These are phyloP conservation scores for Harpagifer antarcticus DNA, from an alignment of 2,797 vertebrate genomes.

Conservation along the genomic window DNA sequence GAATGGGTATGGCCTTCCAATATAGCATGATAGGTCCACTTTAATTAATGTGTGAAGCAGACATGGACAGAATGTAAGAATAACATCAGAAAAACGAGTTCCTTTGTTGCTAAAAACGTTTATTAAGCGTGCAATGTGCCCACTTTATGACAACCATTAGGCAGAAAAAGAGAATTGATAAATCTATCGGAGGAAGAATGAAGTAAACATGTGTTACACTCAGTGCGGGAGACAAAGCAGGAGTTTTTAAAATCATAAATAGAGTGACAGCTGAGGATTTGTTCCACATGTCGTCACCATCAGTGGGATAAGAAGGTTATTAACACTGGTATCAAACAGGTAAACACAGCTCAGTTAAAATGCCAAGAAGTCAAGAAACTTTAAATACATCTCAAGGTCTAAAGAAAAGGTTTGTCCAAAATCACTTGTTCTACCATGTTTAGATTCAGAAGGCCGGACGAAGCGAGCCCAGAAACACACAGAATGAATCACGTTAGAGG, in stretches of 20 bases:
- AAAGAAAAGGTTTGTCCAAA: not conserved
- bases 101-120: constrained; percentile 48
- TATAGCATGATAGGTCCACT: too few relatives aligned
- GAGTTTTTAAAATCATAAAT: not conserved
- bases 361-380: not conserved
- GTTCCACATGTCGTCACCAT: not conserved
- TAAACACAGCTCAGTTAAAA: not conserved
- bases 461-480: not conserved
- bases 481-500: not conserved
- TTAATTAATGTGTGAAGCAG: not conserved
- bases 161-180: constrained; percentile 31
- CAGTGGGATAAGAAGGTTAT: too few relatives aligned
- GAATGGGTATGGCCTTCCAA: too few relatives aligned
- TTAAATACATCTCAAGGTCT: constrained; percentile 6
- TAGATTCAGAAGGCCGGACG: not conserved
- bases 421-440: not conserved
- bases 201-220: constrained; percentile 2
- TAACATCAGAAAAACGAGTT: not conserved
- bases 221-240: not conserved
- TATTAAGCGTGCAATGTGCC: constrained; percentile 65
- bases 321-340: constrained; percentile 3
- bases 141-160: constrained; percentile 38
- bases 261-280: not conserved
- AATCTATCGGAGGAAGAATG: constrained; percentile 19
- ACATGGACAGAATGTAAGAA: not conserved